Evolutionary conservation across 2,888 invertebrate species (phyloP), one percentile per base, ranked within the genome.

Genomic region (Orthosia incerta): DNA sequence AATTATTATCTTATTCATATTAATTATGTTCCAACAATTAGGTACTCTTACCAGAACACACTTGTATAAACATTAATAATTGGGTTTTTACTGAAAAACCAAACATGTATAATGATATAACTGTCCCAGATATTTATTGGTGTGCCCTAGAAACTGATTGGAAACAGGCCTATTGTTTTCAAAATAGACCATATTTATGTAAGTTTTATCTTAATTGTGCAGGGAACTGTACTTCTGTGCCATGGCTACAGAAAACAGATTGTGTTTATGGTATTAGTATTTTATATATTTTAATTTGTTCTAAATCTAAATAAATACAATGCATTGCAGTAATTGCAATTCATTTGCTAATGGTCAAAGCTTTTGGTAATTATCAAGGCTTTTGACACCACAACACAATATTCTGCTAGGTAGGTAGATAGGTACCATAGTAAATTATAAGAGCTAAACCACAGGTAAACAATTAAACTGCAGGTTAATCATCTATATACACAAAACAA

Each of bases 171-270:
- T 75, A 78, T 80, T 86, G 86, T 84, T 82, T 79, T 85, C 61
- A 72, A 83, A 84, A 74, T 59, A 53, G 13, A 71, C 75, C 64
- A 60, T 79, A 76, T 76, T 66, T 76, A 73, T 74, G 72, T 71
- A 75, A 73, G 67, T 69, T 71, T 86, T 86, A 86, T 86, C 86
- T 86, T 77, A 84, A 86, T 51, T 48, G 71, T 45, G 55, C 26
- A 51, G 55, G 73, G 56, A 68, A 70, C 61, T 63, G 45, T 74
- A 61, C 56, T 74, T 72, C 60, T 79, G 74, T 62, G 71, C 61
- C 72, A 69, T 16, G 67, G 70, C 50, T 72, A 53, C 23, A 12
- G 61, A 16, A 51, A 69, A 53, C 53, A 68, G 20, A 46, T 56
- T 63, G 45, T 45, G 9, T 46, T 46, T 31, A n/a, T 9, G 15